Evolutionary conservation across 2,797 vertebrate species (phyloP).

Genomic region (Schizopygopsis malacanthus): DNA sequence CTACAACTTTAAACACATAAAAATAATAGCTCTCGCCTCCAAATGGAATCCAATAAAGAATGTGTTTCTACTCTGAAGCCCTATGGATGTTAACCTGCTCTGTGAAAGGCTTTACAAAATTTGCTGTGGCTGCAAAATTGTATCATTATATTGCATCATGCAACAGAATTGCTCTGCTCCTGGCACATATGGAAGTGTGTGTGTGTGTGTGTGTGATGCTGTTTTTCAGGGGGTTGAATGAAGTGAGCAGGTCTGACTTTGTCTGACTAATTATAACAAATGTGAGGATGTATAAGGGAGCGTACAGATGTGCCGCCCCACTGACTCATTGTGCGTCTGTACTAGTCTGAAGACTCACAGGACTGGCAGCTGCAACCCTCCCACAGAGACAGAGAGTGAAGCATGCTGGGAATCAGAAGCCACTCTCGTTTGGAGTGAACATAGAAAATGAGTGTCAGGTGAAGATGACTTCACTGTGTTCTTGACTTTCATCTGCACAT

Average conservation of each 20-base stretch:
- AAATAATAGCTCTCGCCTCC: conserved; percentile 43
- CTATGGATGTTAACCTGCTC: conserved; percentile 13
- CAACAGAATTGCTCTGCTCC: neutral
- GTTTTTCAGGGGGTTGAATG: conserved; percentile 3
- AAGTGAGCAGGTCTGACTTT: neutral
- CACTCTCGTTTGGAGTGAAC: neutral
- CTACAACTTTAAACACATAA: conserved; percentile 32
- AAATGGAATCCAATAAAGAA: conserved; percentile 2
- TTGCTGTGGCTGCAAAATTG: conserved; percentile 10
- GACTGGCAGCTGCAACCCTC: conserved; percentile 21
- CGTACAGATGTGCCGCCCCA: neutral
- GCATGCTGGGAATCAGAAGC: conserved; percentile 2
- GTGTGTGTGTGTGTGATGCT: neutral
- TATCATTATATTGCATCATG: neutral
- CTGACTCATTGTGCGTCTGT: neutral
- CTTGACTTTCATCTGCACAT: conserved; percentile 3
- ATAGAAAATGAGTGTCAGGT: conserved; percentile 12
- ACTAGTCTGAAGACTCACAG: neutral
- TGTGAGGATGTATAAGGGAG: neutral
- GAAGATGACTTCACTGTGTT: conserved; percentile 10
- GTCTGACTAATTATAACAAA: conserved; percentile 29
- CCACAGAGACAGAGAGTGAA: neutral
- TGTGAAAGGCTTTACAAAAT: neutral
- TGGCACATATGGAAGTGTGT: neutral
- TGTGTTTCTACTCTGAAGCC: neutral